Evolutionary conservation across 2,888 invertebrate species (phyloP), one percentile per base, ranked within the genome.

Genomic region (Lydus trimaculatus): DNA sequence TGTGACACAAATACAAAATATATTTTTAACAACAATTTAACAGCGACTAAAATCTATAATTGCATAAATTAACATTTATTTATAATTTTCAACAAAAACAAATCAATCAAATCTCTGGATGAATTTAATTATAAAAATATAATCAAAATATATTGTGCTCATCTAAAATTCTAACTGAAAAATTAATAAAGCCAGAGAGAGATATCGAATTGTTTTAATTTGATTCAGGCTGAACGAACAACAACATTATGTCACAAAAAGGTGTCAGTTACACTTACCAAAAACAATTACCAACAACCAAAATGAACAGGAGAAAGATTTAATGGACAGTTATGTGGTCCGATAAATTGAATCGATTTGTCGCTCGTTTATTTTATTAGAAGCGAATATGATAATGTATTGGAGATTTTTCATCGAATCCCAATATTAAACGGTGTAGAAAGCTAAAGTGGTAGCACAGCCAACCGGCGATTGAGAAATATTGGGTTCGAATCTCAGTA

Each of bases 51-150:
- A 20, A 23, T 63, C 63, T 67, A 60, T 59, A 25, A n/a, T 48
- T 20, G 28, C 25, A 62, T 17, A 63, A 63, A 48, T 43, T 13
- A 31, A 63, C 39, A 67, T 63, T 59, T 23, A 43, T 63, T 60
- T 66, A 58, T 36, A 59, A 58, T 5, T 33, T 48, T 63, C 59
- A 43, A 31, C 15, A 13, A 9, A 59, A 59, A n/a, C n/a, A n/a
- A n/a, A 39, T 17, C 0, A 43, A 43, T 17, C 4, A 61, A 52
- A 33, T 23, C 31, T 31, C 31, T 66, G 15, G 61, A 28, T 64
- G 63, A 64, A 67, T 70, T 62, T 66, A 3, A 67, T 65, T 72
- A 72, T 64, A 73, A 64, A 73, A 72, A 71, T 71, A 68, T 73
- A 58, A 64, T 68, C 65, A 43, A 72, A 68, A 61, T 66, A 61